Base-by-base conservation (phyloP, 2,888 invertebrate species). In the Scaptomyza caliginosa region DNA sequence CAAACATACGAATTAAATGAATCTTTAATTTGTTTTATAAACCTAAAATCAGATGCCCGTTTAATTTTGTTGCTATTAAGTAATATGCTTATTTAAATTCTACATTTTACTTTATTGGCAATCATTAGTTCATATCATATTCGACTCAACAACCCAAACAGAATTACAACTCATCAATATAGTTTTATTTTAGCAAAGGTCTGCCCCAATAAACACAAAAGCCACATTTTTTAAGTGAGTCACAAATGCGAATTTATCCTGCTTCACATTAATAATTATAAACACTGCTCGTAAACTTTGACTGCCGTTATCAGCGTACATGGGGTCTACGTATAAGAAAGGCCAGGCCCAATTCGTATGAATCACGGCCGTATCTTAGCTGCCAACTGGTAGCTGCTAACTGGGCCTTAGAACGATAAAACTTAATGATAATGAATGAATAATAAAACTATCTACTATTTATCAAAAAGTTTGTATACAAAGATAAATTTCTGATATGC, bases 281-380 rank as follows among this genome's bases (percentile, higher is more conserved):
- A 39, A 26, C 7, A 23, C 48, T 13, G 10, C 8, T 32, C 36
- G 19, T 28, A 8, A 36, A 45, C 28, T 38, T 43, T 23, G 28
- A 21, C 28, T 23, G 13, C 2, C 11, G 34, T 55, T 70, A 70
- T 74, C 70, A 39, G 40, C 7, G 13, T 17, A 32, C 2, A 56
- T 52, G 54, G 24, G 28, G 40, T 34, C 42, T 51, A 28, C 39
- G 48, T 26, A 39, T 24, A 26, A 28, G 39, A 17, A 24, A 32
- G 39, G 21, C 23, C 38, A 7, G 17, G 3, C 6, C 34, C 13
- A 13, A 36, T 8, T 26, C 17, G 4, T 10, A 52, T 72, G 71
- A 75, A 75, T 72, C 71, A 72, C 42, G 23, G 3, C 36, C 50
- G 7, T 69, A 69, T 55, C 52, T 48, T 6, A 17, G 28, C 54